These are phyloP conservation scores for Ryuthela nishihirai DNA, from an alignment of 2,888 invertebrate genomes.

Conservation along the genomic window DNA sequence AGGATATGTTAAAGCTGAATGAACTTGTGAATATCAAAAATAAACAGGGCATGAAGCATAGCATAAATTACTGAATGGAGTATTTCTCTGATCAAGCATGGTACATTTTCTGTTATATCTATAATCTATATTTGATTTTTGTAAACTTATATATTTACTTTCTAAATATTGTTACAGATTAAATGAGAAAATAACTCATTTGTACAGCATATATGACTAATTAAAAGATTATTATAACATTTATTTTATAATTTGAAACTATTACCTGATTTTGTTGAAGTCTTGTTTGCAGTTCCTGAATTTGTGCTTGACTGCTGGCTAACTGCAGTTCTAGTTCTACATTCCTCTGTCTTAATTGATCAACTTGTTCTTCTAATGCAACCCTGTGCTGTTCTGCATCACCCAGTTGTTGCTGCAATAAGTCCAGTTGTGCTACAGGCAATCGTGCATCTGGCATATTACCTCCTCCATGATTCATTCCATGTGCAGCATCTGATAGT, in stretches of 20 bases:
- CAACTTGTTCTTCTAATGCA: constrained; percentile 23
- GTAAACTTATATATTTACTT: neutral
- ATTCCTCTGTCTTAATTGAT: constrained; percentile 26
- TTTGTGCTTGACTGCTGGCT: constrained; percentile 24
- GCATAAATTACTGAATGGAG: too few relatives aligned
- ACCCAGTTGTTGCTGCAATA: constrained; percentile 23
- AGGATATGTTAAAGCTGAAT: too few relatives aligned
- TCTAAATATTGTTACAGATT: neutral
- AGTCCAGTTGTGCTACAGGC: constrained; percentile 25
- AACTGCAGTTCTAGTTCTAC: constrained; percentile 28
- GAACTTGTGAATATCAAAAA: too few relatives aligned
- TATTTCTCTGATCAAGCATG: too few relatives aligned
- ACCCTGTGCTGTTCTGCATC: constrained; percentile 16
- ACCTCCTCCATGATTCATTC: constrained; percentile 26
- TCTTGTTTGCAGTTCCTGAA: constrained; percentile 20
- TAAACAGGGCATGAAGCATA: too few relatives aligned
- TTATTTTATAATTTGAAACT: too few relatives aligned
- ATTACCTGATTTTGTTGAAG: constrained; percentile 29
- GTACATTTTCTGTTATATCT: too few relatives aligned
- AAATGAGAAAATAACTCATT: neutral
- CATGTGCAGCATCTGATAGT: constrained; percentile 25
- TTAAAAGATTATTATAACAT: too few relatives aligned
- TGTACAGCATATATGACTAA: too few relatives aligned
- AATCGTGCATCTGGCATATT: constrained; percentile 7
- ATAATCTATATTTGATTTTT: too few relatives aligned